phyloP scores from a whole-genome alignment of 2,113 vertebrate species.

The Ictalurus punctatus region DNA sequence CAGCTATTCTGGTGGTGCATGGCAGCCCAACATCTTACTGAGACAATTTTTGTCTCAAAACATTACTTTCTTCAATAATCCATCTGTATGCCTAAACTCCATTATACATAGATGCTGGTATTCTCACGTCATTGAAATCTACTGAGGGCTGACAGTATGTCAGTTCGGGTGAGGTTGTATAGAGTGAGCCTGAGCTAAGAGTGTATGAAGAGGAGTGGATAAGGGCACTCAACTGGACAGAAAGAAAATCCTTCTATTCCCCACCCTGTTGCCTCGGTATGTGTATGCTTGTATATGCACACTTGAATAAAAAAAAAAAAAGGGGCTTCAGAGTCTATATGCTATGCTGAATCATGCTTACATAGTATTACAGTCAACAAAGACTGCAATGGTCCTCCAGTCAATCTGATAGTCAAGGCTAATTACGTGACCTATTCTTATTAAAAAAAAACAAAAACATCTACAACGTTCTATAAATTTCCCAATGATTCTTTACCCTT shows the following conservation, averaged over 20 bases:
- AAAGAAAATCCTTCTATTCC: slow-evolving; percentile 41
- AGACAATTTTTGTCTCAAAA: not conserved
- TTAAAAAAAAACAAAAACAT: not conserved
- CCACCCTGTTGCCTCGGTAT: slow-evolving; percentile 6
- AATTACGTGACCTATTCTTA: not conserved
- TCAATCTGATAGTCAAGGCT: not conserved
- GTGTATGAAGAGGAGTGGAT: slow-evolving; percentile 33
- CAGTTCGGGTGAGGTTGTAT: not conserved
- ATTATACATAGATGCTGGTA: not conserved
- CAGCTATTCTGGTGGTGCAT: not conserved
- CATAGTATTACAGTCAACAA: not conserved
- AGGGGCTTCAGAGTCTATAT: not conserved
- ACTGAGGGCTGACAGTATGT: slow-evolving; percentile 13
- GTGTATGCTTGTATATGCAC: slow-evolving; percentile 6
- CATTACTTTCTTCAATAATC: not conserved
- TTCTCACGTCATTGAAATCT: not conserved
- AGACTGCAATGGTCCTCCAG: not conserved
- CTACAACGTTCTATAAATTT: not conserved
- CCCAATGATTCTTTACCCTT: not conserved
- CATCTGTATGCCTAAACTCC: not conserved
- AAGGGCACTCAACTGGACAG: slow-evolving; percentile 39
- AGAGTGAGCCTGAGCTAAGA: slow-evolving; percentile 28
- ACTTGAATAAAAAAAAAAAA: not conserved
- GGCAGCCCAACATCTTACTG: not conserved
- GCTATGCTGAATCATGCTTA: not conserved